These are phyloP conservation scores for Tiaroga cobitis DNA, from an alignment of 2,797 vertebrate species.

Conservation along the genomic window DNA sequence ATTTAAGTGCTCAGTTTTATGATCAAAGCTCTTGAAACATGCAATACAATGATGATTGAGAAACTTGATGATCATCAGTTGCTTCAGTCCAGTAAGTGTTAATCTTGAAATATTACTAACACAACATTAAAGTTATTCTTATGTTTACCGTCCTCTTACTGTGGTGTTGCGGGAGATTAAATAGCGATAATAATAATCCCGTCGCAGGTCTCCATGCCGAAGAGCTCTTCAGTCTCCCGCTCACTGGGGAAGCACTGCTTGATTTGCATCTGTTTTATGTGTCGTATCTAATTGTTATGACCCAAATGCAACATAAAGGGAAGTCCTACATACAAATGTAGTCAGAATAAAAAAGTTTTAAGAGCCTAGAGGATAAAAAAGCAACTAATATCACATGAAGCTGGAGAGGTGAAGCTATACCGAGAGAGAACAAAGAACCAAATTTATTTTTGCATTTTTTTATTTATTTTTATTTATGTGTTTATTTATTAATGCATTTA, in stretches of 20 bases:
- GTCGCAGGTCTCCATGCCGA: not conserved
- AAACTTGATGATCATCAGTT: not conserved
- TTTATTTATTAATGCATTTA: not conserved
- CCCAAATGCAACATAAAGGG: not conserved
- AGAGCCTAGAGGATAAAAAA: not conserved
- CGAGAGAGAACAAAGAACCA: not conserved
- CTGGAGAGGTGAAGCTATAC: not conserved
- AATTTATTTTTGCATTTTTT: not conserved
- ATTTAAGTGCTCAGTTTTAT: too few relatives aligned
- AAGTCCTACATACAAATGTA: not conserved
- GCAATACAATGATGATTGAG: too few relatives aligned
- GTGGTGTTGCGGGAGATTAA: not conserved
- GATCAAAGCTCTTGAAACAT: too few relatives aligned
- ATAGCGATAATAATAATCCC: not conserved
- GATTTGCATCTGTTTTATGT: not conserved
- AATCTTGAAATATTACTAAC: not conserved
- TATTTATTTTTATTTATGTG: not conserved
- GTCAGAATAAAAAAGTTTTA: not conserved
- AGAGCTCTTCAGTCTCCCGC: not conserved
- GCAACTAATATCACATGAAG: not conserved
- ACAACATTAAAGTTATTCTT: not conserved
- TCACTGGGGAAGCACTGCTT: not conserved
- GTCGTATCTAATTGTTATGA: not conserved
- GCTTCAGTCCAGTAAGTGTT: not conserved
- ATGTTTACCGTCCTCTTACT: not conserved